Evolutionary conservation across 2,888 invertebrate species (phyloP).

Genomic region (Polydrusus tereticollis): DNA sequence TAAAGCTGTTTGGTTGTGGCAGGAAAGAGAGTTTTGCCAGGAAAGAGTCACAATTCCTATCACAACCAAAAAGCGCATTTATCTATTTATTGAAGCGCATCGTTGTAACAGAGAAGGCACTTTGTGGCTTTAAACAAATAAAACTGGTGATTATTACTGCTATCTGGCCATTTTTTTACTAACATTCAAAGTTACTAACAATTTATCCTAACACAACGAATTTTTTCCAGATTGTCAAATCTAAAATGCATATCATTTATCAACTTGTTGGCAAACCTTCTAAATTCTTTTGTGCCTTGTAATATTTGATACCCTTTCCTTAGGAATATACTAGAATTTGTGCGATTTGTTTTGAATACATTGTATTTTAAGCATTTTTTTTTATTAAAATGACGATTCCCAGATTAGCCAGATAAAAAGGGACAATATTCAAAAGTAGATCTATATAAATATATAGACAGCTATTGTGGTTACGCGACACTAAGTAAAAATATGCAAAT

Average conservation of each 20-base stretch:
- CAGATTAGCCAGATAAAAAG: not conserved
- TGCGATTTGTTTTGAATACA: not conserved
- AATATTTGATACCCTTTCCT: slow-evolving; percentile 5
- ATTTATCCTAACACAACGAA: slow-evolving; percentile 51
- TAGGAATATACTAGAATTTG: not conserved
- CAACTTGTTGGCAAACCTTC: slow-evolving; percentile 13
- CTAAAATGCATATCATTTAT: slow-evolving; percentile 49
- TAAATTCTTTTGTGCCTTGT: slow-evolving; percentile 53
- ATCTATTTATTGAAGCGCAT: slow-evolving; percentile 16
- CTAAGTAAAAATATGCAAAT: too few relatives aligned
- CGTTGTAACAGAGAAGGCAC: slow-evolving; percentile 31
- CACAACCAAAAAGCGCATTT: not conserved
- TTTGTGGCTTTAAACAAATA: slow-evolving; percentile 38
- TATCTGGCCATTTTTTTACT: slow-evolving; percentile 47
- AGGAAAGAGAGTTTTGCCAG: not conserved
- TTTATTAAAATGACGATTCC: not conserved
- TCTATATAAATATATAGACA: too few relatives aligned
- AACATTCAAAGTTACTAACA: slow-evolving; percentile 52
- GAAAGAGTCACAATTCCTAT: not conserved
- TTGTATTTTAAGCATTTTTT: not conserved
- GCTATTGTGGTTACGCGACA: too few relatives aligned
- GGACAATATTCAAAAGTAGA: too few relatives aligned
- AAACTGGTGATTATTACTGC: slow-evolving; percentile 50
- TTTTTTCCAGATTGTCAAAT: slow-evolving; percentile 35
- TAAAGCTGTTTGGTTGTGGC: slow-evolving; percentile 12